A percentile compares a stretch with the other conserved stretches of the same genome.
These are phyloP conservation scores for Rousettus leschenaultii DNA, from an alignment of 2,113 vertebrate species.

Conservation along the genomic window DNA sequence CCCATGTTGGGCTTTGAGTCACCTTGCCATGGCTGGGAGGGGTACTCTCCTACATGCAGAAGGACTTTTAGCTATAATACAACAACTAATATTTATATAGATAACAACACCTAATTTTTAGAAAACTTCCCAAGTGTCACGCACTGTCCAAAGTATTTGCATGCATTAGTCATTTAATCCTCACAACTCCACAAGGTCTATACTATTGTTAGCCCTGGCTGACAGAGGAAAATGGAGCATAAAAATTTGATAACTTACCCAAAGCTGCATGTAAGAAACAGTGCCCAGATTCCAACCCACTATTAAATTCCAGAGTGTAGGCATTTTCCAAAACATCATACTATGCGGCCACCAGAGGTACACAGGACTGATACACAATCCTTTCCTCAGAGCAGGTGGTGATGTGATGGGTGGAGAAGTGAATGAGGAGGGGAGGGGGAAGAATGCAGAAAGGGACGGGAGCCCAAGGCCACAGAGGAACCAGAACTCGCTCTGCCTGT, in stretches of 20 bases:
- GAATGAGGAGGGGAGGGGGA: accelerated
- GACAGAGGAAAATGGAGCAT: not conserved
- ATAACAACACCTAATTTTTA: not conserved
- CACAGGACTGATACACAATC: not conserved
- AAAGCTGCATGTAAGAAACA: not conserved
- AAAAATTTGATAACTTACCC: not conserved
- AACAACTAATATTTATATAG: not conserved
- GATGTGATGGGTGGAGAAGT: not conserved
- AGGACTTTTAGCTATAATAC: not conserved
- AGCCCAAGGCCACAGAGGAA: not conserved
- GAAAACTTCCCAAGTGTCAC: not conserved
- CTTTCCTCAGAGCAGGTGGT: not conserved
- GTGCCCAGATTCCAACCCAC: not conserved
- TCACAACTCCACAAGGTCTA: not conserved
- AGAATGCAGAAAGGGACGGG: not conserved
- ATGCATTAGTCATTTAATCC: not conserved
- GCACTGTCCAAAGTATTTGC: not conserved
- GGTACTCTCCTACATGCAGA: not conserved
- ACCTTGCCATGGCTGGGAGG: not conserved
- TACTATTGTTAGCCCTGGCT: not conserved
- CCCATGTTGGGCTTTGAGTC: not conserved
- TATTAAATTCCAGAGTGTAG: not conserved
- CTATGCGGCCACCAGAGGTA: not conserved
- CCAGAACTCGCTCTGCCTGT: not conserved
- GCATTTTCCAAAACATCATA: not conserved